These are phyloP conservation scores for Stichopus chloronotus DNA, from an alignment of 35 echinoderm and acorn worm species.

Conservation along the genomic window DNA sequence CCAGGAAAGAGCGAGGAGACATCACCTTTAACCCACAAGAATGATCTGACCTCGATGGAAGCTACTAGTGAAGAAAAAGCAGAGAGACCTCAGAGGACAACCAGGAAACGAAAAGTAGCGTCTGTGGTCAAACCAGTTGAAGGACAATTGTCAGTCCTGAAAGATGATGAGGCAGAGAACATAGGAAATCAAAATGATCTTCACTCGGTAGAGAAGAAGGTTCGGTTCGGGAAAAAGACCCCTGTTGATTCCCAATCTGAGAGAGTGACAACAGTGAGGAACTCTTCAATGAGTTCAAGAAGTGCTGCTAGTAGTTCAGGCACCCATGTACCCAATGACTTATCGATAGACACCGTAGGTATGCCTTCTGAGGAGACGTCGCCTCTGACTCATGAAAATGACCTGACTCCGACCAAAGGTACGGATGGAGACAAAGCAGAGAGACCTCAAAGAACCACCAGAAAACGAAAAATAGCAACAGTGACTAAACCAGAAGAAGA, in stretches of 20 bases:
- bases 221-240: constrained; percentile 5
- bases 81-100: background rate
- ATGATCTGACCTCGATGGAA: background rate
- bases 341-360: background rate
- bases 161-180: background rate
- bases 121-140: background rate
- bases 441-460: background rate
- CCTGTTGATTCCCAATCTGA: background rate
- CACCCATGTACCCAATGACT: background rate
- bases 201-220: background rate
- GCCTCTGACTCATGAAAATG: background rate
- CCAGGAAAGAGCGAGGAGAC: background rate
- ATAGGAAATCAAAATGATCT: background rate
- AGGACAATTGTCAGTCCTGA: background rate
- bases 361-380: no score
- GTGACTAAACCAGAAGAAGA: background rate
- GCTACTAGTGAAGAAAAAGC: background rate
- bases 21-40: background rate
- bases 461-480: constrained; percentile 5
- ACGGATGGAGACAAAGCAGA: background rate
- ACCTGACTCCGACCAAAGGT: background rate
- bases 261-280: background rate
- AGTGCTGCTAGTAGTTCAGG: background rate
- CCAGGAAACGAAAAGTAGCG: background rate
- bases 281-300: constrained; percentile 5